These are phyloP conservation scores for Euwallacea fornicatus DNA, from an alignment of 1,140 invertebrate genomes.

Conservation along the genomic window DNA sequence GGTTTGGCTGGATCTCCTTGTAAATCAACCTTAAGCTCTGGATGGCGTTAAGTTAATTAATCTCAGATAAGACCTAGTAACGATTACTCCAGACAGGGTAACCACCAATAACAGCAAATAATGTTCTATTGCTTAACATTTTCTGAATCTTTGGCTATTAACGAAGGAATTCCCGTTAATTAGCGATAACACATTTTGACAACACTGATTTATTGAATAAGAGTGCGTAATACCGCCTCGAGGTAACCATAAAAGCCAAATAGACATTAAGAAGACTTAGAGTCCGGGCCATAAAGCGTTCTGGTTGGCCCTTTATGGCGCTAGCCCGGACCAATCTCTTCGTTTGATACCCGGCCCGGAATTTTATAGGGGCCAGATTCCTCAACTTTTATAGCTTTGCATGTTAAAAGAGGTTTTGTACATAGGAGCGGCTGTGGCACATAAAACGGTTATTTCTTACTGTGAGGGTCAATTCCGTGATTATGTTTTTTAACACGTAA, in stretches of 20 bases:
- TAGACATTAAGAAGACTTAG: slow-evolving; percentile 53
- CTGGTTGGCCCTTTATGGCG: slow-evolving; percentile 52
- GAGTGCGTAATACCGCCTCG: slow-evolving; percentile 47
- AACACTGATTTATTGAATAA: slow-evolving; percentile 48
- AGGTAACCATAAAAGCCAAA: slow-evolving; percentile 53
- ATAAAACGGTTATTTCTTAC: slow-evolving; percentile 12
- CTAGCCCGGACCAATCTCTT: slow-evolving; percentile 31
- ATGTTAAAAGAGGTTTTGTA: slow-evolving; percentile 30
- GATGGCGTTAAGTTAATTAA: no score
- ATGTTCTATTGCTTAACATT: background rate
- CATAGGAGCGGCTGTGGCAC: slow-evolving; percentile 24
- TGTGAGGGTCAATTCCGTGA: background rate
- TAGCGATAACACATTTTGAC: slow-evolving; percentile 18
- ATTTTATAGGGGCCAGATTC: slow-evolving; percentile 33
- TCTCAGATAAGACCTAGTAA: no score
- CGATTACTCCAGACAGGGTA: background rate
- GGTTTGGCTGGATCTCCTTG: no score
- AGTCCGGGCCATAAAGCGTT: slow-evolving; percentile 49
- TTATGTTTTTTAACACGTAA: slow-evolving; percentile 27
- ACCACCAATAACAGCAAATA: background rate
- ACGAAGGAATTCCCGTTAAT: slow-evolving; percentile 1
- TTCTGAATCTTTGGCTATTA: background rate
- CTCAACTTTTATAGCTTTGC: slow-evolving; percentile 21
- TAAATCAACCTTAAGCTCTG: no score
- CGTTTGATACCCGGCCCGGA: slow-evolving; percentile 30